Evolutionary conservation across 2,888 invertebrate species (phyloP).

Genomic region (Tenthredo scrophulariae): DNA sequence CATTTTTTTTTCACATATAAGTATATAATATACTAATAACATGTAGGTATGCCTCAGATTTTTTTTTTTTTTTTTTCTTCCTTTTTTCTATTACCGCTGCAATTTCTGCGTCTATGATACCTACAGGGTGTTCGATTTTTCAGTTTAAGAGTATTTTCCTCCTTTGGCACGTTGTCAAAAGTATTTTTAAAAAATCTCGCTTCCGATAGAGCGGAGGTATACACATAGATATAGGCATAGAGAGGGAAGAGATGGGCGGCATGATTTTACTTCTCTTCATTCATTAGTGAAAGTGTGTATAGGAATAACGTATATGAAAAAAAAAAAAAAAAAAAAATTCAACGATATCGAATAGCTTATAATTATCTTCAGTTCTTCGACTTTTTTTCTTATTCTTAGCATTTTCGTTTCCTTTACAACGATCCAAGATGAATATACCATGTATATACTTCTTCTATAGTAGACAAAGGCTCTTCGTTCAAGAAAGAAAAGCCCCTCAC

Average conservation of each 20-base stretch:
- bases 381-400: not conserved
- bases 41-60: not conserved
- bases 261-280: not conserved
- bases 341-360: not conserved
- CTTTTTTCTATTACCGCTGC: not conserved
- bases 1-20: too few species aligned
- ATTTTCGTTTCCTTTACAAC: not conserved
- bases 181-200: constrained; percentile 4
- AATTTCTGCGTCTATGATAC: not conserved
- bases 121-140: not conserved
- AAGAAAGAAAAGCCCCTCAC: not conserved
- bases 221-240: not conserved
- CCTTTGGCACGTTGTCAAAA: not conserved
- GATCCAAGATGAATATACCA: not conserved
- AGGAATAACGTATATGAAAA: not conserved
- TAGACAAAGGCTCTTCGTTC: not conserved
- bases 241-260: not conserved
- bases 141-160: not conserved
- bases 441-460: not conserved
- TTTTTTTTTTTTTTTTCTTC: not conserved
- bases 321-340: not conserved
- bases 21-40: not conserved
- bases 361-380: not conserved
- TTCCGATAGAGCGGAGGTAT: not conserved
- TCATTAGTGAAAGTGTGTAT: not conserved